Evolutionary conservation across 2,113 vertebrate genomes (phyloP), one percentile per base, ranked within the genome.

Genomic region (Archocentrus centrarchus): DNA sequence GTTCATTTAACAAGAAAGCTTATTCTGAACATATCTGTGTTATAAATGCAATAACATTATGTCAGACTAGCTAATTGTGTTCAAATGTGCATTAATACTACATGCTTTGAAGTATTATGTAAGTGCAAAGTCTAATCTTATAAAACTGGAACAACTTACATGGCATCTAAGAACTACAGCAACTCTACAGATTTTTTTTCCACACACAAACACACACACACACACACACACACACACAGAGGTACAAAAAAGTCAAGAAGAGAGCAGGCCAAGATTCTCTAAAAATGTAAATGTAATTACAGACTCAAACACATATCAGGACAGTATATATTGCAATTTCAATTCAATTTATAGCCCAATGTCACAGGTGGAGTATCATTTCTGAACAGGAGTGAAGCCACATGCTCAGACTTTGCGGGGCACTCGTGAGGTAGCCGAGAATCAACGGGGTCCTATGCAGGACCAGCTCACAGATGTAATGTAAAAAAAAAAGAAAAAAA

Each of bases 1-100:
- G 80, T 61, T 81, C 6, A 80, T 92, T 93, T 88, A 76, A 81
- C 11, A 20, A 78, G 68, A 70, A 53, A 14, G 77, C 37, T 79
- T 15, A 32, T 18, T 80, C 47, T 7, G 11, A 37, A 59, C 35
- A 22, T 14, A 41, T 37, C 7, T 32, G 11, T 3, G 47, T 15
- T 84, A 35, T 62, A 22, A 66, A 15, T 81, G 58, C 32, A 55
- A 24, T 68, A 13, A 63, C n/a, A 58, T 58, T 70, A 58, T 77
- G 77, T 90, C 77, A 76, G 60, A 83, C 0, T 62, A 76, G 89
- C 86, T 82, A 64, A 82, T 24, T 81, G 37, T 50, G 59, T 58
- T 75, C 4, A 68, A 15, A 18, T 32, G 41, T 53, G 27, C 18
- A 62, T 59, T 58, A 59, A 59, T 64, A 55, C 62, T 76, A 4